phyloP scores from a whole-genome alignment of 1,140 invertebrate species.

The Proales similis region DNA sequence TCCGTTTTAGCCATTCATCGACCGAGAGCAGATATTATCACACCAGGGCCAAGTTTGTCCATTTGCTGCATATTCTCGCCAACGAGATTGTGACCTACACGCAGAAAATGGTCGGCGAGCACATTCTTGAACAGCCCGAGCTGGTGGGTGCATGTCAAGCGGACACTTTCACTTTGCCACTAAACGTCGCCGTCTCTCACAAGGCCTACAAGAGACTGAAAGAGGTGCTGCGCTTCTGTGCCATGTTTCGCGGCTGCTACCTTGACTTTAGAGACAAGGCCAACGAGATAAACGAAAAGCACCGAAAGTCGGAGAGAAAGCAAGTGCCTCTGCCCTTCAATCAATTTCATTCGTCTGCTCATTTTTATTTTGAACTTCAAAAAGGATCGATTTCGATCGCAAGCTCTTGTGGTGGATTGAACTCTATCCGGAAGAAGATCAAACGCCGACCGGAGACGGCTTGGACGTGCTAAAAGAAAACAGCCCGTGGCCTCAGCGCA shows the following conservation, averaged over 20 bases:
- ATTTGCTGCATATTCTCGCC: constrained; percentile 48
- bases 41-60: constrained; percentile 49
- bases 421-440: constrained; percentile 39
- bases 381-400: constrained; percentile 20
- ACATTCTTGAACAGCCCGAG: constrained; percentile 48
- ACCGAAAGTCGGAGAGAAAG: constrained; percentile 51
- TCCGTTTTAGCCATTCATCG: background rate
- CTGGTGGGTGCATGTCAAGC: constrained; percentile 41
- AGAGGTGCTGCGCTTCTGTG: constrained; percentile 50
- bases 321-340: constrained; percentile 40
- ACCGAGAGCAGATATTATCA: constrained; percentile 47
- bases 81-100: constrained; percentile 52
- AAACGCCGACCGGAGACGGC: constrained; percentile 40
- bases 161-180: background rate
- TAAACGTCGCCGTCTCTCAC: constrained; percentile 30
- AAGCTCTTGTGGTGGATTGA: constrained; percentile 38
- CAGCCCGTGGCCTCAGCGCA: constrained; percentile 51
- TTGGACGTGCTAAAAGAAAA: constrained; percentile 49
- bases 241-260: constrained; percentile 52
- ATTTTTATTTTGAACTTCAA: background rate
- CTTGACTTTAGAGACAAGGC: constrained; percentile 52
- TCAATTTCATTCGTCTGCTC: background rate
- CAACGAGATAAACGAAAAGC: constrained; percentile 49
- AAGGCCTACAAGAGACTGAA: constrained; percentile 51
- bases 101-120: constrained; percentile 48